Evolutionary conservation across 2,888 invertebrate species (phyloP).

Genomic region (Philereme vetulata): DNA sequence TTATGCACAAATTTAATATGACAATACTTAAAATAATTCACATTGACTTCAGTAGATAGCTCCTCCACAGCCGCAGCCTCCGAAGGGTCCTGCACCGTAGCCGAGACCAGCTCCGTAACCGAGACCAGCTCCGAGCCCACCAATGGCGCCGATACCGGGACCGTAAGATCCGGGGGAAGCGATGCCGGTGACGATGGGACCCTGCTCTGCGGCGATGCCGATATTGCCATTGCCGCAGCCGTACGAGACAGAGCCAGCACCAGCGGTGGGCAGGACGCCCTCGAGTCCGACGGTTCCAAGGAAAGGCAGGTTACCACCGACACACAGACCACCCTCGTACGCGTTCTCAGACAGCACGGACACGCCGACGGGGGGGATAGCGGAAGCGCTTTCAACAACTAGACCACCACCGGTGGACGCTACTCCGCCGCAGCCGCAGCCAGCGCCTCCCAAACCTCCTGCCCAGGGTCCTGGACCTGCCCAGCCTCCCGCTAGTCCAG

Average conservation of each 20-base stretch:
- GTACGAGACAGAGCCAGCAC: slow-evolving; percentile 52
- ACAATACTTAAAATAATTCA: too few species aligned
- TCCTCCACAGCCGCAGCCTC: slow-evolving; percentile 27
- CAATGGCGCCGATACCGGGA: slow-evolving; percentile 14
- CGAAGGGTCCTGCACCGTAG: slow-evolving; percentile 6
- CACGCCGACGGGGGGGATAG: slow-evolving; percentile 43
- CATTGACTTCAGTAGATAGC: slow-evolving; percentile 6
- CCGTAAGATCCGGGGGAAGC: slow-evolving; percentile 16
- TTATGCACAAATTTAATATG: too few species aligned
- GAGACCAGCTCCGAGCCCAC: background rate
- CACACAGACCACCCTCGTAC: slow-evolving; percentile 47
- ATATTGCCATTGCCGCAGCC: slow-evolving; percentile 49
- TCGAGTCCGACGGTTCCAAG: slow-evolving; percentile 51
- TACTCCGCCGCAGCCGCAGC: slow-evolving; percentile 36
- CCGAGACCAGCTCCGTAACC: slow-evolving; percentile 5
- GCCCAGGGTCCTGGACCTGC: slow-evolving; percentile 12
- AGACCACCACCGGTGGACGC: slow-evolving; percentile 43
- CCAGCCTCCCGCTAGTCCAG: slow-evolving; percentile 17
- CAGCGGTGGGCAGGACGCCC: slow-evolving; percentile 51
- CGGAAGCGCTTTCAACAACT: slow-evolving; percentile 40
- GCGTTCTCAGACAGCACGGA: slow-evolving; percentile 50
- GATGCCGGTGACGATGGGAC: slow-evolving; percentile 37
- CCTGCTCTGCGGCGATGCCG: slow-evolving; percentile 47
- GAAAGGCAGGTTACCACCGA: slow-evolving; percentile 55
- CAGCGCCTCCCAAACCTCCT: slow-evolving; percentile 16